Percentiles rank a stretch among this genome's conserved stretches.
phyloP scores from a whole-genome alignment of 92 coral and sea anemone species.

The Blastomussa wellsi region DNA sequence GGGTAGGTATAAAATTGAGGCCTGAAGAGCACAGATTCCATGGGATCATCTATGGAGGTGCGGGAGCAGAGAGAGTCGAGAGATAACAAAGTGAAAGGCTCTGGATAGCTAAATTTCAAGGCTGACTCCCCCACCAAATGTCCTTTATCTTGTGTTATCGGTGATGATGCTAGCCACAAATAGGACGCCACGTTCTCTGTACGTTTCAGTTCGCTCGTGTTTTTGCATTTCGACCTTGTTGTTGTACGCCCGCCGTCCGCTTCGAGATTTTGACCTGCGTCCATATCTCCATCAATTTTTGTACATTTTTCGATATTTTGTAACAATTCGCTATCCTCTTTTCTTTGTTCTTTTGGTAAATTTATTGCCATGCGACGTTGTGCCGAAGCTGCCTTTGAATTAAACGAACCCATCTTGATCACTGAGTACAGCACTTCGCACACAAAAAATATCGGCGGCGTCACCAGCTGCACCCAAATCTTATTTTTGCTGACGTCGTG shows the following conservation, averaged over 20 bases:
- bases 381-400: conserved; percentile 6
- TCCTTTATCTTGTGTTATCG: conserved; percentile 4
- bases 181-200: not conserved
- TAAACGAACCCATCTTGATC: conserved; percentile 10
- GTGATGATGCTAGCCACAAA: not conserved
- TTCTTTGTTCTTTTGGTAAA: not conserved
- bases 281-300: not conserved
- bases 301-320: not conserved
- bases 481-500: not conserved
- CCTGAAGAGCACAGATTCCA: not conserved
- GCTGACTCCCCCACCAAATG: not conserved
- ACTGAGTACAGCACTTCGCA: not conserved
- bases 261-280: not conserved
- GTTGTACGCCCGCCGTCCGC: not conserved
- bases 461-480: not conserved
- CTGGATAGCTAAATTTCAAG: not conserved
- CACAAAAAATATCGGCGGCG: too few relatives aligned
- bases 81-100: not conserved
- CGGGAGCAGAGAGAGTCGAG: not conserved
- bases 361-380: not conserved
- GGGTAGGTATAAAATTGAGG: not conserved
- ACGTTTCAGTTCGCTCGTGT: not conserved
- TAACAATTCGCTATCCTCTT: not conserved
- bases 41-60: not conserved
- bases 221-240: not conserved